These are phyloP conservation scores for Galeopterus variegatus DNA, from an alignment of 2,113 vertebrate genomes.

Conservation along the genomic window DNA sequence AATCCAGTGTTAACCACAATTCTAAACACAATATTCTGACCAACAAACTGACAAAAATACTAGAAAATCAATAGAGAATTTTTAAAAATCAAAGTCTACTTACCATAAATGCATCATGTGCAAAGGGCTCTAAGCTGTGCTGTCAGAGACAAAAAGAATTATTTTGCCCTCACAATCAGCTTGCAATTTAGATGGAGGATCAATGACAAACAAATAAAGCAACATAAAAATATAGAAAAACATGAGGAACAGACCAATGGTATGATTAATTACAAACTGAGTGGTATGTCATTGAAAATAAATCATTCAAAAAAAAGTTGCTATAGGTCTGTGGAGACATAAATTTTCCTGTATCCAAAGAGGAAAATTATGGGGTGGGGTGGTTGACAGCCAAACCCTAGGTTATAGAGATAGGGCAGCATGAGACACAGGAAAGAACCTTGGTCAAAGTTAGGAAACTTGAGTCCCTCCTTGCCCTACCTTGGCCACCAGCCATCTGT, in stretches of 20 bases:
- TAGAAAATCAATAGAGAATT: conserved; percentile 10
- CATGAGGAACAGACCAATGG: background rate
- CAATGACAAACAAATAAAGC: background rate
- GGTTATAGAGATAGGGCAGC: background rate
- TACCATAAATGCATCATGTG: background rate
- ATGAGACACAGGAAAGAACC: conserved; percentile 23
- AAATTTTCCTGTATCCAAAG: background rate
- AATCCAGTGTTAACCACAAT: background rate
- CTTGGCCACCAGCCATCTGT: conserved; percentile 26
- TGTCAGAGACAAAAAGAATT: background rate
- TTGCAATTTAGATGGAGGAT: background rate
- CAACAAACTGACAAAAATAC: conserved; percentile 5
- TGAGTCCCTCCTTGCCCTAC: background rate
- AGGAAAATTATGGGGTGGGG: conserved; percentile 8
- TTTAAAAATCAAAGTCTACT: background rate
- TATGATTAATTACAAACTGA: background rate
- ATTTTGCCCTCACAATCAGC: background rate
- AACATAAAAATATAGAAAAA: background rate
- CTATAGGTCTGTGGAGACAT: background rate
- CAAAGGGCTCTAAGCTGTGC: background rate
- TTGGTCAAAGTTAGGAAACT: conserved; percentile 53
- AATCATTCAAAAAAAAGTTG: background rate
- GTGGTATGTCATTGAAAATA: background rate
- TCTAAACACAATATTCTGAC: background rate
- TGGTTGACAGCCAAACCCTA: conserved; percentile 50